These are phyloP conservation scores for Dendrocopos noguchii DNA, from an alignment of 2,113 vertebrate genomes.

Conservation along the genomic window DNA sequence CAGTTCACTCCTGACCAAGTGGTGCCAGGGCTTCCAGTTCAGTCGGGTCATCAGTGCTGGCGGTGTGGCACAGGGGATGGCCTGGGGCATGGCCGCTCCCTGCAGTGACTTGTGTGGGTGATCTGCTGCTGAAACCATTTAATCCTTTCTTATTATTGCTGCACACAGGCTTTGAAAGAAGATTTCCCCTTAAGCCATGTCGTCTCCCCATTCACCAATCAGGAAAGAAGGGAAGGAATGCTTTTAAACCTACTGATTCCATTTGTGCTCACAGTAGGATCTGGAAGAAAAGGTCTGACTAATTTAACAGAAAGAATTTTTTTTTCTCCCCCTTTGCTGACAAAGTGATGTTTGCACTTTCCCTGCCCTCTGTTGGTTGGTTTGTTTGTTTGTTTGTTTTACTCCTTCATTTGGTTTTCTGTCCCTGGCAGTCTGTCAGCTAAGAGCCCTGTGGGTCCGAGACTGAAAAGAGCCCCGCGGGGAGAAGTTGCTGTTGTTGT, in stretches of 20 bases:
- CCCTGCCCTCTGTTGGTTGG: slow-evolving; percentile 29
- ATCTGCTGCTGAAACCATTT: slow-evolving; percentile 44
- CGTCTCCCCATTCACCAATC: slow-evolving; percentile 99
- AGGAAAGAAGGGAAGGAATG: slow-evolving; percentile 98
- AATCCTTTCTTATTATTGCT: slow-evolving; percentile 76
- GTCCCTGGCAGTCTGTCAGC: slow-evolving; percentile 7
- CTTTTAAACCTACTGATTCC: slow-evolving; percentile 98
- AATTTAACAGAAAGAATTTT: slow-evolving; percentile 73
- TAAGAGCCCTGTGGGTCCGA: slow-evolving; percentile 15
- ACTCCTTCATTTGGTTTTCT: slow-evolving; percentile 36
- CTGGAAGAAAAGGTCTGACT: slow-evolving; percentile 97
- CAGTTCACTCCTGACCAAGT: not conserved
- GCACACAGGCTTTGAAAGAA: slow-evolving; percentile 93
- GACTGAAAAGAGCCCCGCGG: not conserved
- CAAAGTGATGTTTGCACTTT: slow-evolving; percentile 59
- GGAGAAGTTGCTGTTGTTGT: not conserved
- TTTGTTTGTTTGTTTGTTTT: not conserved
- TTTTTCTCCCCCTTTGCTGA: slow-evolving; percentile 45
- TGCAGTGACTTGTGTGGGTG: slow-evolving; percentile 24
- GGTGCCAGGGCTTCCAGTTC: slow-evolving; percentile 43
- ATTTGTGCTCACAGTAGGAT: slow-evolving; percentile 98
- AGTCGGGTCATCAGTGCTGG: not conserved
- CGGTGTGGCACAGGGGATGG: slow-evolving; percentile 14
- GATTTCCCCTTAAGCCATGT: slow-evolving; percentile 98
- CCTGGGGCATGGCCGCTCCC: slow-evolving; percentile 18